phyloP scores from a whole-genome alignment of 2,888 invertebrate species.

The Drosophila peninsularis region DNA sequence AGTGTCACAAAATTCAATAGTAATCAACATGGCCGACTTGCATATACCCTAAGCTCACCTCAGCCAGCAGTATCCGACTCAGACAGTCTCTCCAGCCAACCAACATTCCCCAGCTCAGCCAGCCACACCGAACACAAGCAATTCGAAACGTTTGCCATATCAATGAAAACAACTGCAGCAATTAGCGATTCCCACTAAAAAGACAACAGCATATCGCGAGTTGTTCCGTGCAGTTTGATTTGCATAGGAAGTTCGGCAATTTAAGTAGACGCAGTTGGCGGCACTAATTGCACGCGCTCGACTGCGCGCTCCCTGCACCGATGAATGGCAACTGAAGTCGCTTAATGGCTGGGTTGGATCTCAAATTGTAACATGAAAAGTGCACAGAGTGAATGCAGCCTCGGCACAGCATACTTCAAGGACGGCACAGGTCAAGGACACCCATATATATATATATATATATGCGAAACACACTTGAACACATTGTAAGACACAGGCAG shows the following conservation, averaged over 20 bases:
- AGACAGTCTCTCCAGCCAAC: too few relatives aligned
- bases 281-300: slow-evolving; percentile 15
- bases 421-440: slow-evolving; percentile 27
- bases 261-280: background rate
- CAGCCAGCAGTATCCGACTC: too few relatives aligned
- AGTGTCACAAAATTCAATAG: background rate
- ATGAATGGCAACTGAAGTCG: background rate
- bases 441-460: background rate
- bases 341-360: background rate
- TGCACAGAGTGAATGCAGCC: slow-evolving; percentile 12
- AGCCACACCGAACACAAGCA: background rate
- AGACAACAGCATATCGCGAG: background rate
- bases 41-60: too few relatives aligned
- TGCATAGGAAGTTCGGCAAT: background rate
- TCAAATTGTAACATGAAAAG: slow-evolving; percentile 19
- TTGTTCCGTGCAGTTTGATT: background rate
- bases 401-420: slow-evolving; percentile 24
- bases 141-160: slow-evolving; percentile 3
- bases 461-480: slow-evolving; percentile 8
- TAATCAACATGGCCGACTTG: background rate
- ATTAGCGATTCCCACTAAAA: slow-evolving; percentile 4
- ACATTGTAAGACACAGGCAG: slow-evolving; percentile 14
- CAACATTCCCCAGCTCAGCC: background rate
- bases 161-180: slow-evolving; percentile 16
- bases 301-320: background rate